Base-by-base conservation (phyloP, 2,888 invertebrate genomes). In the Ctena decussata region DNA sequence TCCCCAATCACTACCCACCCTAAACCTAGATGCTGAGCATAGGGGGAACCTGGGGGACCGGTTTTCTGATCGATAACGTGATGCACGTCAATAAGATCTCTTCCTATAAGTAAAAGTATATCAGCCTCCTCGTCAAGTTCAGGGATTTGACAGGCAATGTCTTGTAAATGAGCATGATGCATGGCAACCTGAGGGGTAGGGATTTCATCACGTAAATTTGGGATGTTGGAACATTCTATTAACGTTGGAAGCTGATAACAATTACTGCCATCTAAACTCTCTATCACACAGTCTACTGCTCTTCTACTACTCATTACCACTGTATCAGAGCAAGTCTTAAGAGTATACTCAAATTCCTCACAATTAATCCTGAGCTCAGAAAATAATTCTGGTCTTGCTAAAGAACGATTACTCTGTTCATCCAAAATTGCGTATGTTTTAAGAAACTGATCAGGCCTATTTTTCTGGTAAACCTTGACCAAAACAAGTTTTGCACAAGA, bases 201-300 rank as follows among this genome's bases (percentile, higher is more conserved):
- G 72, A 89, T 87, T 49, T 85, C 87, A n/a, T 80, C 46, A 27
- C 82, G 57, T 35, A 37, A 44, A 41, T 80, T 72, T n/a, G 86
- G 88, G 8, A 88, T 88, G 2, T 81, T 15, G 39, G 82, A n/a
- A 65, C 90, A 87, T 73, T 89, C 89, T 12, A 87, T 82, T 2
- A 86, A 24, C 18, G 71, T 60, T 12, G 87, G 89, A 18, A 85
- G 77, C n/a, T 85, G 81, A 21, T 85, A 37, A 11, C 49, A 49
- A 0, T 24, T 24, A 30, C 30, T 77, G 3, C 87, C 80, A 70
- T 89, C 84, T 5, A 86, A 11, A 6, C 84, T 77, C 65, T 78
- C 69, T 5, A 88, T 44, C 18, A 80, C 73, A 57, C 69, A 81
- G 15, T 72, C 85, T 30, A 18, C 60, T 12, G 77, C 57, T 73